Conservation (phyloP, 2,113 vertebrate species). For the Mola mola region DNA sequence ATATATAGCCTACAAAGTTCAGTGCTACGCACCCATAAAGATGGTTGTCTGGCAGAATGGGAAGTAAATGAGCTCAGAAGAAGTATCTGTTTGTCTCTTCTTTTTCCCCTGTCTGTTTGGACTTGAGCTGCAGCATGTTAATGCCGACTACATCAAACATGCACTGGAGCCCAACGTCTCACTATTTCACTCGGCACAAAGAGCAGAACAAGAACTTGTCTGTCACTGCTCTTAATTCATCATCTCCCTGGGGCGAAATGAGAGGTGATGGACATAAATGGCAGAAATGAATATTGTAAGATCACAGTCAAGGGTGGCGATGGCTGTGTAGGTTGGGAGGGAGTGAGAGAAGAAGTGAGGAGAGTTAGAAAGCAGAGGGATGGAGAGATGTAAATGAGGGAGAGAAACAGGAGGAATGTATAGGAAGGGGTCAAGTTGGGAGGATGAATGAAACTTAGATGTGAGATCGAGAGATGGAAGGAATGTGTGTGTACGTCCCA, state of each 20-base stretch:
- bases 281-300: conserved; percentile 74
- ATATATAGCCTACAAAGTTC: conserved; percentile 60
- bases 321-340: background rate
- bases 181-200: conserved; percentile 57
- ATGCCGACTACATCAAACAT: conserved; percentile 68
- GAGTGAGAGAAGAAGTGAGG: conserved; percentile 7
- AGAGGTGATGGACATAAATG: conserved; percentile 72
- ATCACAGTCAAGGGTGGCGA: conserved; percentile 60
- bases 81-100: conserved; percentile 58
- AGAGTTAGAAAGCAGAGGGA: conserved; percentile 7
- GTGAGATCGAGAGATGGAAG: conserved; percentile 41
- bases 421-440: conserved; percentile 13
- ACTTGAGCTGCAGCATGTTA: conserved; percentile 53
- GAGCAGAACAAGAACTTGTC: conserved; percentile 76
- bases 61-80: conserved; percentile 74
- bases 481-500: conserved; percentile 48
- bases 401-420: conserved; percentile 6
- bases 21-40: conserved; percentile 65
- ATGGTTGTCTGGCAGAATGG: conserved; percentile 62
- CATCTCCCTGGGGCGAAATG: conserved; percentile 73
- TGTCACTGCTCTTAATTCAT: conserved; percentile 77
- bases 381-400: conserved; percentile 14
- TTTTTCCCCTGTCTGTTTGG: conserved; percentile 42
- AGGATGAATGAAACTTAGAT: conserved; percentile 36
- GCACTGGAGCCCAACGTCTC: conserved; percentile 50